phyloP scores from a whole-genome alignment of 2,797 vertebrate genomes.

The Muscicapa striata region DNA sequence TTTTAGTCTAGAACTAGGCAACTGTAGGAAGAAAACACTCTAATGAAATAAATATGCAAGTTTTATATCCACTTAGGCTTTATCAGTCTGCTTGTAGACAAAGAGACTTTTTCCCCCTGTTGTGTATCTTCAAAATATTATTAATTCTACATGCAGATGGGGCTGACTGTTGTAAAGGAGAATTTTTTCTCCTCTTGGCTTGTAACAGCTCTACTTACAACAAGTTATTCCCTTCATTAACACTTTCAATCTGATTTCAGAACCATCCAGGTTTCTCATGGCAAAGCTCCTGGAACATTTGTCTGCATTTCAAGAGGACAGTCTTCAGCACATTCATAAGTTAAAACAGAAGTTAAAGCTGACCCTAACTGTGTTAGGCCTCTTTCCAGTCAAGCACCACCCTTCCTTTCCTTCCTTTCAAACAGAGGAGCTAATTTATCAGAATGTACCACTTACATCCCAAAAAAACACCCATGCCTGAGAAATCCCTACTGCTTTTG shows the following conservation, averaged over 20 bases:
- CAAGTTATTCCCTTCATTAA: not conserved
- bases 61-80: not conserved
- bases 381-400: not conserved
- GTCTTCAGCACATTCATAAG: not conserved
- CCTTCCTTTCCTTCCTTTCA: not conserved
- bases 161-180: not conserved
- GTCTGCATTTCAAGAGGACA: not conserved
- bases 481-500: not conserved
- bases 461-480: not conserved
- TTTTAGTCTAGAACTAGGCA: not conserved
- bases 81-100: not conserved
- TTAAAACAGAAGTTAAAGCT: not conserved
- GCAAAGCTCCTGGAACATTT: not conserved
- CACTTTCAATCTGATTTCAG: not conserved
- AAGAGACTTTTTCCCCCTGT: not conserved
- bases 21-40: not conserved
- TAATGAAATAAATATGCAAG: not conserved
- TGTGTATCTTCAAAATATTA: not conserved
- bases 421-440: not conserved
- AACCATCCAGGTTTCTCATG: not conserved
- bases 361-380: not conserved
- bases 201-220: not conserved
- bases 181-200: not conserved
- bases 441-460: not conserved
- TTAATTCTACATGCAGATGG: not conserved